Base-by-base conservation (phyloP, 2,797 vertebrate genomes). In the Smutsia gigantea region DNA sequence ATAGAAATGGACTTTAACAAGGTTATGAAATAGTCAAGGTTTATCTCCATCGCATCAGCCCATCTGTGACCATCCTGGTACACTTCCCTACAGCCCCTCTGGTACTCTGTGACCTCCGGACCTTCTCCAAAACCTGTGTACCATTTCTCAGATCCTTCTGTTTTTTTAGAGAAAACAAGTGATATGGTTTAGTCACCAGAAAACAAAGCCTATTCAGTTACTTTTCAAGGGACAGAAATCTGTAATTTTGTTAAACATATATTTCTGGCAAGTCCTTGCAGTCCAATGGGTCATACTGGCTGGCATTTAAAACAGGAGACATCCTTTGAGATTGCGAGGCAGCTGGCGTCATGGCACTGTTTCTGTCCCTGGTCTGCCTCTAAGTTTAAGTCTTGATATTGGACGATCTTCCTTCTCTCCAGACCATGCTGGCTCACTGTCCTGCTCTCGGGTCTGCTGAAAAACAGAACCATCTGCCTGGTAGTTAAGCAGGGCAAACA, bases 201-300 rank as follows among this genome's bases (percentile, higher is more conserved):
- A 42, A 71, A 29, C 8, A 6, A 68, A 83, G 4, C 29, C 23
- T 42, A 49, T 51, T 59, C 27, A 8, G 27, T 64, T 74, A n/a
- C 42, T 23, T 92, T 92, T 42, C 85, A 71, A 92, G 77, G 49
- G 37, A 87, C 42, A 85, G 59, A 79, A 90, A 61, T 4, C 21
- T n/a, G 25, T 34, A 55, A 55, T 81, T 94, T 89, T 63, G 23
- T 77, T 25, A 69, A 42, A 12, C 9, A 23, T 53, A 37, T 3
- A 18, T 57, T 84, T 85, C 64, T n/a, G 78, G 51, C 27, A 92
- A 34, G 17, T 27, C 25, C 27, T 90, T 90, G 4, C 15, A 49
- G 14, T 78, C 34, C 17, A 42, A 0, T 53, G 83, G 46, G 39
- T 66, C 51, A 18, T 71, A 63, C 37, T 82, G 29, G 59, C 42